Conservation (phyloP, 2,113 vertebrate species). For the Hydrochoerus hydrochaeris region DNA sequence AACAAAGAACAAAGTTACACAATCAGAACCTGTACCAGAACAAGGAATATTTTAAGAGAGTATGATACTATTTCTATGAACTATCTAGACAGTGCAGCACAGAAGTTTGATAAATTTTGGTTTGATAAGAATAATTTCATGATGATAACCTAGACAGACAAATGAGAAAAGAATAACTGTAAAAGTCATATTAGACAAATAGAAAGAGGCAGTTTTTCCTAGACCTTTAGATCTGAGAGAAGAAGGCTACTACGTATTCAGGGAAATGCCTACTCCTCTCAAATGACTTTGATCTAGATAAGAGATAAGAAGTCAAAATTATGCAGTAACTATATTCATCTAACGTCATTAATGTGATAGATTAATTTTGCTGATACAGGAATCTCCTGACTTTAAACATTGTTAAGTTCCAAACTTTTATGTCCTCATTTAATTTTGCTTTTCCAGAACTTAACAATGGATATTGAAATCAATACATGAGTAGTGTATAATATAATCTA, state of each 20-base stretch:
- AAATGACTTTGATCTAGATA: not conserved
- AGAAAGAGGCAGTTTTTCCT: not conserved
- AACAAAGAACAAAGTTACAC: not conserved
- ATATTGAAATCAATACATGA: not conserved
- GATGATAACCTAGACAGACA: not conserved
- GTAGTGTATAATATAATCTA: conserved; percentile 1
- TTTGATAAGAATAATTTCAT: conserved; percentile 28
- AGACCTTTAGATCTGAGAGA: not conserved
- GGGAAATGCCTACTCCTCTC: not conserved
- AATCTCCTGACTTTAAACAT: conserved; percentile 22
- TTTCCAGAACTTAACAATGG: not conserved
- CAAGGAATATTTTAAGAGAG: not conserved
- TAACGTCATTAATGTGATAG: not conserved
- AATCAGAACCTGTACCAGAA: not conserved
- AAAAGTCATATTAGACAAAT: not conserved
- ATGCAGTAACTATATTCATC: not conserved
- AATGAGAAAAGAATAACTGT: not conserved
- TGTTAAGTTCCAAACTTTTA: conserved; percentile 35
- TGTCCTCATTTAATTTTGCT: conserved; percentile 32
- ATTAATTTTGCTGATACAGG: not conserved
- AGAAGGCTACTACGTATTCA: not conserved
- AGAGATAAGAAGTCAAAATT: not conserved
- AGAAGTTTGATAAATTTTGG: not conserved
- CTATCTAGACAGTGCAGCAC: not conserved
- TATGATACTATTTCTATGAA: not conserved